Percentiles rank a stretch among this genome's conserved stretches.
phyloP scores from a whole-genome alignment of 2,113 vertebrate genomes.

The Myxocyprinus asiaticus region DNA sequence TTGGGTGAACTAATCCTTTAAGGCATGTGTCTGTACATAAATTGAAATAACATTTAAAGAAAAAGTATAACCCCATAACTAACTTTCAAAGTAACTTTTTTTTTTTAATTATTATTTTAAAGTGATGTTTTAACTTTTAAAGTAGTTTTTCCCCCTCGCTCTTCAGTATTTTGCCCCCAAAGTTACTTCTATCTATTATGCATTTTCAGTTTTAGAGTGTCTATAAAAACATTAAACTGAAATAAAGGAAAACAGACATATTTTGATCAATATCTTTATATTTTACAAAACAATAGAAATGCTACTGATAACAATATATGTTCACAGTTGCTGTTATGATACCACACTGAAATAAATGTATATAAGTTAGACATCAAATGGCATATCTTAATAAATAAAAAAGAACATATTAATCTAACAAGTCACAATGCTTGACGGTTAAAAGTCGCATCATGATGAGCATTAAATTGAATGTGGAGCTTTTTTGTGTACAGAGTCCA shows the following conservation, averaged over 20 bases:
- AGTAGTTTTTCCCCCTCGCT: no score
- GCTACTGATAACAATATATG: slow-evolving; percentile 75
- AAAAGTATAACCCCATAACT: no score
- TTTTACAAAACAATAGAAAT: slow-evolving; percentile 77
- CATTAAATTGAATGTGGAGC: slow-evolving; percentile 35
- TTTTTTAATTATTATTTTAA: no score
- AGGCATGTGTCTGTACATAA: no score
- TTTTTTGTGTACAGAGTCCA: slow-evolving; percentile 37
- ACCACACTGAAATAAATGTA: slow-evolving; percentile 68
- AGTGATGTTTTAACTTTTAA: no score
- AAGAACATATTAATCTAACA: slow-evolving; percentile 47
- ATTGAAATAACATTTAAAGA: no score
- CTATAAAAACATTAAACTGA: no score
- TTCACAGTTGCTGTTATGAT: slow-evolving; percentile 77
- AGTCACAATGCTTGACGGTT: slow-evolving; percentile 39
- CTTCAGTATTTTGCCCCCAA: no score
- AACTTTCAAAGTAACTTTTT: no score
- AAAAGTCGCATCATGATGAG: slow-evolving; percentile 41
- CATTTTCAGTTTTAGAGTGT: no score
- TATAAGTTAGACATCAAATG: slow-evolving; percentile 62
- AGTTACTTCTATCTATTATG: no score
- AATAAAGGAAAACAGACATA: slow-evolving; percentile 70
- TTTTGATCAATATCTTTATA: slow-evolving; percentile 76
- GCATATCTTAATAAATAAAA: slow-evolving; percentile 49
- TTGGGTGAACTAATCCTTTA: no score